phyloP scores from a whole-genome alignment of 1,140 invertebrate species.

The Papilio polyxenes region DNA sequence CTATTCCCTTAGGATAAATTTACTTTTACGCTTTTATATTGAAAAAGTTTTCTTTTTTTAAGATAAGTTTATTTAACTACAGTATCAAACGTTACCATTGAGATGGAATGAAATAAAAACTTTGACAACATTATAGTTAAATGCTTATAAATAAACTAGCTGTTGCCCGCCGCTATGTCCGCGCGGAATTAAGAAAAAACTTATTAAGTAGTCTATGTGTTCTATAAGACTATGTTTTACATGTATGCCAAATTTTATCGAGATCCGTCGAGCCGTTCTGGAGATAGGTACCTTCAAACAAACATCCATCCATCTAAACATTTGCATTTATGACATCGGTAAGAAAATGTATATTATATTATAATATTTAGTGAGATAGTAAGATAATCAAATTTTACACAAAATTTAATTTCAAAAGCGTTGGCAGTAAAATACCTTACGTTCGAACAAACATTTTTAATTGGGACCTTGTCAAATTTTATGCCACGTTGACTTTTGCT shows the following conservation, averaged over 20 bases:
- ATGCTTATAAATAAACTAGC: neutral
- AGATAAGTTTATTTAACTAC: neutral
- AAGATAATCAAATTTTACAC: neutral
- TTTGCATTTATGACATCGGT: no score
- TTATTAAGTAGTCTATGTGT: no score
- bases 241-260: no score
- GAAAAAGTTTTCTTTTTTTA: conserved; percentile 9
- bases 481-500: neutral
- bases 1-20: neutral
- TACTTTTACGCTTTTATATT: neutral
- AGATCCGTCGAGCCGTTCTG: no score
- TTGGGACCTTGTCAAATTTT: conserved; percentile 20
- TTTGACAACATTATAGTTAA: neutral
- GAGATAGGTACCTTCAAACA: no score
- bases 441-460: conserved; percentile 21
- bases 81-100: conserved; percentile 1
- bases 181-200: no score
- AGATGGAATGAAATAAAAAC: neutral
- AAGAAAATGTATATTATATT: no score
- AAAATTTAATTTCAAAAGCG: conserved; percentile 5
- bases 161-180: neutral
- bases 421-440: neutral
- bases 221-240: no score
- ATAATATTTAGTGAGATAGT: no score
- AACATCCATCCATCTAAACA: no score